Base-by-base conservation (phyloP, 2,888 invertebrate species). In the Argyra leucocephala region DNA sequence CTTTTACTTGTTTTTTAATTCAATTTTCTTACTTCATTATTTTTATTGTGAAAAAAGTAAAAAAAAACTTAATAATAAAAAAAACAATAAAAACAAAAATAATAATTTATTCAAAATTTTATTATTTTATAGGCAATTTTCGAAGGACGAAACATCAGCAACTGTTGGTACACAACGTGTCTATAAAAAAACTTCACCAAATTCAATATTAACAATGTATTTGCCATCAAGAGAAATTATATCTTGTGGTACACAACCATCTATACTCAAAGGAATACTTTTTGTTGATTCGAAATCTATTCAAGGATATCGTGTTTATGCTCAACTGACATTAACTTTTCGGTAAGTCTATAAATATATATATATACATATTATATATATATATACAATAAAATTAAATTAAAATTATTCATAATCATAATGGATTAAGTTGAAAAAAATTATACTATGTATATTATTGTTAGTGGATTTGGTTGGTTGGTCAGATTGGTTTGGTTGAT, bases 281-380 rank as follows among this genome's bases (percentile, higher is more conserved):
- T 86, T 93, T 70, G 88, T 96, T 57, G 96, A 97, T 75, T 91
- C 94, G 0, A 95, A 95, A 66, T 89, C 88, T 73, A 83, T 91
- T 66, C 75, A 76, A 70, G 88, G 89, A 69, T 87, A 90, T 76
- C 93, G 93, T 79, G 86, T 92, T 37, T 91, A 86, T 77, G 91
- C 90, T 59, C 91, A 91, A 79, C 85, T 92, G 70, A 90, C 96
- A 4, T 83, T 97, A 68, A 97, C 96, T 21, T 97, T 98, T 81
- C 89, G 97, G 88, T 88, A 75, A 82, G 81, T 73, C 23, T 21
- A 61, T 22, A 12, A 61, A 18, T 5, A 22, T 22, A 57, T n/a
- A n/a, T n/a, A n/a, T n/a, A n/a, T 10, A 31, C 7, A 31, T 10
- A 31, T 31, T 58, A 7, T 2, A 58, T 58, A 58, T 22, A 61